Conservation (phyloP, 2,797 vertebrate species). For the Sebastes nivosus region DNA sequence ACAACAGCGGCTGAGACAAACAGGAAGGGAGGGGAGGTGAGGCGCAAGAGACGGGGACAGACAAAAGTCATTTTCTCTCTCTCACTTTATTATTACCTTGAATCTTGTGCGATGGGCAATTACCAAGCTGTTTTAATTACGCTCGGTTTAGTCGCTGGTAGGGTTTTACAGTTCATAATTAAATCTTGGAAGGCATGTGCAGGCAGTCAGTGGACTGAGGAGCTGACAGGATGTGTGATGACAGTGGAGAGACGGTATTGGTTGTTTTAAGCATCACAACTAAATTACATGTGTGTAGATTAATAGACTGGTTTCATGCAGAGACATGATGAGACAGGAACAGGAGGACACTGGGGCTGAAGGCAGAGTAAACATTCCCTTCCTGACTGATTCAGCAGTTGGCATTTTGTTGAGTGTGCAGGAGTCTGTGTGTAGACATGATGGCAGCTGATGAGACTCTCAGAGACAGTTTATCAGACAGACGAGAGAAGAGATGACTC, state of each 20-base stretch:
- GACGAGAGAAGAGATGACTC: not conserved
- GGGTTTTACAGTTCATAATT: slow-evolving; percentile 47
- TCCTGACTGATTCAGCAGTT: slow-evolving; percentile 46
- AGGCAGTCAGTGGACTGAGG: slow-evolving; percentile 27
- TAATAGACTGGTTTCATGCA: not conserved
- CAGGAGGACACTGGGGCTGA: not conserved
- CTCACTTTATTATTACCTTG: slow-evolving; percentile 72
- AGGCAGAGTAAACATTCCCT: not conserved
- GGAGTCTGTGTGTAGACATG: slow-evolving; percentile 7
- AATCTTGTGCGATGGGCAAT: slow-evolving; percentile 47
- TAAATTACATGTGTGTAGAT: not conserved
- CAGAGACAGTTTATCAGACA: slow-evolving; percentile 15
- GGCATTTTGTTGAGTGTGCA: slow-evolving; percentile 20
- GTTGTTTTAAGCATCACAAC: not conserved
- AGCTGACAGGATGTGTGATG: slow-evolving; percentile 4
- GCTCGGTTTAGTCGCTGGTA: slow-evolving; percentile 18
- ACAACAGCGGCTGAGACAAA: slow-evolving; percentile 6
- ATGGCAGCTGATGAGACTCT: slow-evolving; percentile 28
- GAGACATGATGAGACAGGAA: not conserved
- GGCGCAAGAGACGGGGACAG: slow-evolving; percentile 21
- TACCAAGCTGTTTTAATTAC: slow-evolving; percentile 61
- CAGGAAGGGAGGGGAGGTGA: not conserved
- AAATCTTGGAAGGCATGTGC: slow-evolving; percentile 42
- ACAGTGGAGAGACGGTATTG: not conserved
- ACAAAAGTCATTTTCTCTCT: slow-evolving; percentile 55